These are phyloP conservation scores for Acromyrmex charruanus DNA, from an alignment of 1,140 invertebrate genomes.

Conservation along the genomic window DNA sequence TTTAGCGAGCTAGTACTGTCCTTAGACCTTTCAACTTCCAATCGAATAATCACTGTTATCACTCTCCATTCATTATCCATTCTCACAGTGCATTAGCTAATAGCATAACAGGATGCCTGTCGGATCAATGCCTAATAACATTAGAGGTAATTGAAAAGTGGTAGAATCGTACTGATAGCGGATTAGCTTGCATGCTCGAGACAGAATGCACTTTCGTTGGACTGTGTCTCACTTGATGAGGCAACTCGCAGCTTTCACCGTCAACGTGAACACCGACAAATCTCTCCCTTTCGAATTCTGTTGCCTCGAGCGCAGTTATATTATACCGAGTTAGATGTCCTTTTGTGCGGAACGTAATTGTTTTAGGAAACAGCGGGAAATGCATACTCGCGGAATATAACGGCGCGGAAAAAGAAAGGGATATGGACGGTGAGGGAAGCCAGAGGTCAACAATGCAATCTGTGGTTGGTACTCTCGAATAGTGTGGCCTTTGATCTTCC, in stretches of 20 bases:
- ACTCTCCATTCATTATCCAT: not conserved
- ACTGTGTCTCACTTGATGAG: not conserved
- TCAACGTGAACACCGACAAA: not conserved
- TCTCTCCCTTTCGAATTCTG: not conserved
- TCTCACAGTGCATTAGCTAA: not conserved
- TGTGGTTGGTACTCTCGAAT: not conserved
- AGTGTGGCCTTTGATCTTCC: conserved; percentile 34
- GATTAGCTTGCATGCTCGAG: not conserved
- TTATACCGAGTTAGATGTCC: not conserved
- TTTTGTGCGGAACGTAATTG: conserved; percentile 17
- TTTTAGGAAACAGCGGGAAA: not conserved
- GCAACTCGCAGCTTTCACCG: not conserved
- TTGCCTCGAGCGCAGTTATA: not conserved
- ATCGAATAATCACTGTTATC: not conserved
- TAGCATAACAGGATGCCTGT: not conserved
- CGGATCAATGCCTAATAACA: conserved; percentile 7
- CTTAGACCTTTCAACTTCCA: not conserved
- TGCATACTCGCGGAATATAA: not conserved
- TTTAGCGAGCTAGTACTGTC: not conserved
- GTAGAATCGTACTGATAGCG: conserved; percentile 33
- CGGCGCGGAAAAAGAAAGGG: not conserved
- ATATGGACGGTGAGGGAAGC: not conserved
- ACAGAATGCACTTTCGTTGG: conserved; percentile 4
- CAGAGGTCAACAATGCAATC: conserved; percentile 26
- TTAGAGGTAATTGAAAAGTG: conserved; percentile 46